phyloP scores from a whole-genome alignment of 2,797 vertebrate genomes.

The Macropodus opercularis region DNA sequence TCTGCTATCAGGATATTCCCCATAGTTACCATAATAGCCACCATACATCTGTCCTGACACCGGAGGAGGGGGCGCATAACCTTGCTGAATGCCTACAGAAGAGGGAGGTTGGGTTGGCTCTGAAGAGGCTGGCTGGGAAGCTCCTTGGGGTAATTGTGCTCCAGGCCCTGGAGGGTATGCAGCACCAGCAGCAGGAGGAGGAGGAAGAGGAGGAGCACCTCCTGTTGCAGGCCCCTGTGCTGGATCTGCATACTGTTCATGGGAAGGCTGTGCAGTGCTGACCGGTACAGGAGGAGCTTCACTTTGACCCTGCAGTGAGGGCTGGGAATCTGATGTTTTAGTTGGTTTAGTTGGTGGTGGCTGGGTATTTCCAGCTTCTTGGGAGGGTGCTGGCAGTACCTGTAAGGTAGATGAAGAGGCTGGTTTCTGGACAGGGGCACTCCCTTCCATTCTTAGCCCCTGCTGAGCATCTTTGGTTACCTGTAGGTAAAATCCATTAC shows the following conservation, averaged over 20 bases:
- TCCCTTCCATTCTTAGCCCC: conserved; percentile 63
- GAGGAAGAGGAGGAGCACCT: conserved; percentile 30
- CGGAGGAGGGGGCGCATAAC: conserved; percentile 77
- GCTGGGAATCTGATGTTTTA: conserved; percentile 52
- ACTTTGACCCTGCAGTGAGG: conserved; percentile 54
- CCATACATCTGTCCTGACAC: conserved; percentile 70
- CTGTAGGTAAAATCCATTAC: conserved; percentile 93
- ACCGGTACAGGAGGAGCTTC: conserved; percentile 31
- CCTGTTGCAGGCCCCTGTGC: conserved; percentile 59
- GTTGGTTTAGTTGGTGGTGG: conserved; percentile 44
- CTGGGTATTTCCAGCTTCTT: conserved; percentile 49
- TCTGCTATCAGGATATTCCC: conserved; percentile 83
- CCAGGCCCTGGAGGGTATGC: conserved; percentile 56
- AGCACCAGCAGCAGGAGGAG: too few relatives aligned
- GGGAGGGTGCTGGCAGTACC: conserved; percentile 47
- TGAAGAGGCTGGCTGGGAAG: conserved; percentile 44
- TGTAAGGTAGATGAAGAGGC: conserved; percentile 46
- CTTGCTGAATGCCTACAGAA: conserved; percentile 81
- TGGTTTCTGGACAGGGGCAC: conserved; percentile 47
- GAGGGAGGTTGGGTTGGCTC: conserved; percentile 84
- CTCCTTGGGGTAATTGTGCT: conserved; percentile 43
- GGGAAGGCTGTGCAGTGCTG: conserved; percentile 44
- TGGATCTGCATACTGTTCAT: conserved; percentile 48
- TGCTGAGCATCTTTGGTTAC: conserved; percentile 89
- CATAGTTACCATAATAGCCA: conserved; percentile 82